These are phyloP conservation scores for Xestia c-nigrum DNA, from an alignment of 2,888 invertebrate genomes.

Conservation along the genomic window DNA sequence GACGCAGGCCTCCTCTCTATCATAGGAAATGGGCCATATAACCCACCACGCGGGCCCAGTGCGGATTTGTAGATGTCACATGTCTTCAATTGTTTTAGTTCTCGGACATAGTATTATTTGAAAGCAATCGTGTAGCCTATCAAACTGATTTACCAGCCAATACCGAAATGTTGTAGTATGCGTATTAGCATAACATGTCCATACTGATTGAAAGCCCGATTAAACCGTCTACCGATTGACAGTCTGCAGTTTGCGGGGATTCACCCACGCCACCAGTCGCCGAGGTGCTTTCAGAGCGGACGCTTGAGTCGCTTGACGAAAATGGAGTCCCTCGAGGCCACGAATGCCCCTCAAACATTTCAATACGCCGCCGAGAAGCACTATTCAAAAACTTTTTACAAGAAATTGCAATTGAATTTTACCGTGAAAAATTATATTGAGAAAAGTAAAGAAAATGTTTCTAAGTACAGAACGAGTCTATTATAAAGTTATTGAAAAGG, in stretches of 20 bases:
- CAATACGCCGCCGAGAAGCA: neutral
- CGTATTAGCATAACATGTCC: neutral
- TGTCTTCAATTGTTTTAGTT: too few relatives aligned
- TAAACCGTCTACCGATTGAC: neutral
- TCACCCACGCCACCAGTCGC: neutral
- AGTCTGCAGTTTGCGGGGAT: neutral
- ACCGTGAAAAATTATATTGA: constrained; percentile 2
- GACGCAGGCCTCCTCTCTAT: too few relatives aligned
- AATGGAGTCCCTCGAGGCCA: neutral
- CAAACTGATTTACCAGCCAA: neutral
- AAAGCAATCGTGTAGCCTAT: neutral
- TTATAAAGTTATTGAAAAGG: constrained; percentile 4
- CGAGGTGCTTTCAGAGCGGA: neutral
- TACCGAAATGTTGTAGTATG: neutral
- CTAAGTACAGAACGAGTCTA: neutral
- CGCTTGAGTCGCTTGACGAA: neutral
- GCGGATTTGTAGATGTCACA: too few relatives aligned
- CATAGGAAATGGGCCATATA: too few relatives aligned
- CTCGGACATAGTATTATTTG: too few relatives aligned
- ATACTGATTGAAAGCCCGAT: neutral
- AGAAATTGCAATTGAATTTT: constrained; percentile 20
- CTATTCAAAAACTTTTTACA: constrained; percentile 8
- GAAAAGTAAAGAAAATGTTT: constrained; percentile 15
- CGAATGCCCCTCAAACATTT: neutral
- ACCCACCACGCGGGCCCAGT: too few relatives aligned